Percentiles rank a stretch among this genome's conserved stretches.
These are phyloP conservation scores for Oscheius sp. DNA, from an alignment of 2,888 invertebrate genomes.

Conservation along the genomic window DNA sequence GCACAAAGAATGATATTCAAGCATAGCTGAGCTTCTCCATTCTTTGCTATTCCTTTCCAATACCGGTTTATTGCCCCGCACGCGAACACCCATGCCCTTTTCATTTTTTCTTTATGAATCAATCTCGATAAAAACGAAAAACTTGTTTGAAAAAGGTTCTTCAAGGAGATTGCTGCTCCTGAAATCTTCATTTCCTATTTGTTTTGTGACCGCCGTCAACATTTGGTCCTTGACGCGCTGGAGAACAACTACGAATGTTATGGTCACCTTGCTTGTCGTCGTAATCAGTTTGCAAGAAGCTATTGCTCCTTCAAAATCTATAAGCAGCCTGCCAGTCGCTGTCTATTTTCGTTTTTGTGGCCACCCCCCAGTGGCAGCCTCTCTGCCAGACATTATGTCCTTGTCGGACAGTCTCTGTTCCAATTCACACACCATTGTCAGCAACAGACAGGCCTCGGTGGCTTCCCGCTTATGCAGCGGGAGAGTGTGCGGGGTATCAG, in stretches of 20 bases:
- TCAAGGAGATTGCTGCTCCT: conserved; percentile 16
- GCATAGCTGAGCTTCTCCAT: too few relatives aligned
- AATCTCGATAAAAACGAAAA: too few relatives aligned
- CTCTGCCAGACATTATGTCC: too few relatives aligned
- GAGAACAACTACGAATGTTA: conserved; percentile 32
- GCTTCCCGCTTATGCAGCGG: too few relatives aligned
- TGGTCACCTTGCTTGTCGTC: conserved; percentile 6
- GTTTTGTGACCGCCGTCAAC: conserved; percentile 30
- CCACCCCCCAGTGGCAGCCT: too few relatives aligned
- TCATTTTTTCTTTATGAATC: neutral
- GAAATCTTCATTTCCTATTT: neutral
- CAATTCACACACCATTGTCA: too few relatives aligned
- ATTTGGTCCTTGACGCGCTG: conserved; percentile 12
- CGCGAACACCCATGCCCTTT: conserved; percentile 30
- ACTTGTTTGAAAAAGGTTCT: too few relatives aligned
- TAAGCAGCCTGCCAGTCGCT: neutral
- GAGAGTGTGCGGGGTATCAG: too few relatives aligned
- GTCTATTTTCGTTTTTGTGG: neutral
- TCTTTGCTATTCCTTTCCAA: conserved; percentile 6
- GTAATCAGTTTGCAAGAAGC: conserved; percentile 18
- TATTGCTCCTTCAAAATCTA: neutral
- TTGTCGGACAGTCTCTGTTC: too few relatives aligned
- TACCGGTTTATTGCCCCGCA: conserved; percentile 3
- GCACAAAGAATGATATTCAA: too few relatives aligned
- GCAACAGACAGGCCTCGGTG: too few relatives aligned